A percentile compares a stretch with the other conserved stretches of the same genome.
These are phyloP conservation scores for Pyrgus malvae DNA, from an alignment of 2,888 invertebrate genomes.

Conservation along the genomic window DNA sequence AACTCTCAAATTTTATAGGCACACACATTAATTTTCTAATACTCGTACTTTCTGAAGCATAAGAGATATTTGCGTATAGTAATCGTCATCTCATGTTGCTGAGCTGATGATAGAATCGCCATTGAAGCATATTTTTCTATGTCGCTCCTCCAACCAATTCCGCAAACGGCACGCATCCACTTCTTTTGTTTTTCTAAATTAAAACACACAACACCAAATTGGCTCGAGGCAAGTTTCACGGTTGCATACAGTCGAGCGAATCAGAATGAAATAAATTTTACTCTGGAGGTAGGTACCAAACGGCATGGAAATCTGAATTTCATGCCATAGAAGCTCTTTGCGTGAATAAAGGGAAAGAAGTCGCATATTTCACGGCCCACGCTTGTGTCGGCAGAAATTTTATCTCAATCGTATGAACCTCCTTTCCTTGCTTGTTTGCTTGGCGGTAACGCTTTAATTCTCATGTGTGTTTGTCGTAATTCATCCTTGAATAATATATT, in stretches of 20 bases:
- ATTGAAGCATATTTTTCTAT: too few relatives aligned
- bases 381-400: not conserved
- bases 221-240: not conserved
- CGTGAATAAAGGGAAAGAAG: constrained; percentile 7
- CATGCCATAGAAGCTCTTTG: not conserved
- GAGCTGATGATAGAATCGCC: too few relatives aligned
- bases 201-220: not conserved
- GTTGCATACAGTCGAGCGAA: constrained; percentile 11
- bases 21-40: too few relatives aligned
- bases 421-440: not conserved
- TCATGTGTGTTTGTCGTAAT: not conserved
- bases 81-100: too few relatives aligned
- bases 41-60: too few relatives aligned
- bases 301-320: constrained; percentile 7
- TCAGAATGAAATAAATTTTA: constrained; percentile 15
- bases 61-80: too few relatives aligned
- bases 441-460: not conserved
- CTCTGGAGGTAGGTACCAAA: not conserved
- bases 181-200: constrained; percentile 21
- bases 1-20: too few relatives aligned
- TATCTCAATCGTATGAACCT: not conserved
- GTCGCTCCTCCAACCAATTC: too few relatives aligned
- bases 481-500: too few relatives aligned
- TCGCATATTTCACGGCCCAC: constrained; percentile 2
- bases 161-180: too few relatives aligned